These are phyloP conservation scores for Dermolepida albohirtum DNA, from an alignment of 2,888 invertebrate species.

Conservation along the genomic window DNA sequence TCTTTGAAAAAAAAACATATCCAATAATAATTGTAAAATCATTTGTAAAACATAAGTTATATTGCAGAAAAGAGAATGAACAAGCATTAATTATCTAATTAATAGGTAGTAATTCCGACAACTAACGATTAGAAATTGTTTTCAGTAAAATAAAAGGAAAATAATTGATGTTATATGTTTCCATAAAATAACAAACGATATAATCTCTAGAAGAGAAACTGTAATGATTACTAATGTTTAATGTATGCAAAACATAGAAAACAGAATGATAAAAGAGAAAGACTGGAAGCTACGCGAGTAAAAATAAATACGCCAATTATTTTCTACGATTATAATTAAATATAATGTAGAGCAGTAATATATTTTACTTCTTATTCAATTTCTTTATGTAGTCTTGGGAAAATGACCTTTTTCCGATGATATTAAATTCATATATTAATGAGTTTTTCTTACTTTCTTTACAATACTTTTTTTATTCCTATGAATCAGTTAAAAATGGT, in stretches of 20 bases:
- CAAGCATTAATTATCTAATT: slow-evolving; percentile 22
- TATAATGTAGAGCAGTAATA: background rate
- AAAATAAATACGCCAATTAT: slow-evolving; percentile 1
- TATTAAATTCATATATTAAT: too few relatives aligned
- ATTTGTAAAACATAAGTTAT: too few relatives aligned
- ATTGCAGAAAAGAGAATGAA: background rate
- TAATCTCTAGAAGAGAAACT: slow-evolving; percentile 6
- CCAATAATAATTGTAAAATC: too few relatives aligned
- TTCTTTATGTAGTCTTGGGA: too few relatives aligned
- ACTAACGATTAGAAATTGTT: slow-evolving; percentile 24
- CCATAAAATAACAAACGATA: slow-evolving; percentile 14
- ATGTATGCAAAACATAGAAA: slow-evolving; percentile 13
- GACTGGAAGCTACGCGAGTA: background rate
- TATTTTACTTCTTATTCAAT: background rate
- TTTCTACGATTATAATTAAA: background rate
- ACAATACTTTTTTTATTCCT: too few relatives aligned
- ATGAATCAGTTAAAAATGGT: too few relatives aligned
- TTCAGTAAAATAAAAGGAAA: background rate
- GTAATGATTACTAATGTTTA: slow-evolving; percentile 1
- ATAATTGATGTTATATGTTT: slow-evolving; percentile 10
- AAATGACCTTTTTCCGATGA: too few relatives aligned
- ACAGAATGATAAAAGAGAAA: slow-evolving; percentile 13
- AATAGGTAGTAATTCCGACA: slow-evolving; percentile 9
- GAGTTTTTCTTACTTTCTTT: too few relatives aligned
- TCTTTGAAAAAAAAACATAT: background rate